Evolutionary conservation across 1,140 invertebrate species (phyloP).

Genomic region (Scaptodrosophila lebanonensis): DNA sequence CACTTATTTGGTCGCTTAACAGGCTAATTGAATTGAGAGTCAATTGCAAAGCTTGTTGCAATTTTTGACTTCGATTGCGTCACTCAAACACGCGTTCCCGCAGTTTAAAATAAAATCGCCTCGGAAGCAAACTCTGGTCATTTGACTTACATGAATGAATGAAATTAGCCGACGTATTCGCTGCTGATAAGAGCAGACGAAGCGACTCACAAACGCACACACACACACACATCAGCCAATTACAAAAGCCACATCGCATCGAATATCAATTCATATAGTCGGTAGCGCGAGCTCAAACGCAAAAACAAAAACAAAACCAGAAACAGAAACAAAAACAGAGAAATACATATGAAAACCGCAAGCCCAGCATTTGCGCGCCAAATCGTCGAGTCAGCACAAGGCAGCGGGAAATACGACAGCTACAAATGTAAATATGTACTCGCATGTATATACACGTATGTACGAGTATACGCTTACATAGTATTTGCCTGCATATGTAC

Average conservation of each 20-base stretch:
- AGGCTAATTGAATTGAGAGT: too few species aligned
- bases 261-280: slow-evolving; percentile 43
- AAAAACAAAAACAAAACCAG: too few species aligned
- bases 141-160: slow-evolving; percentile 69
- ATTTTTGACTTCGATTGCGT: slow-evolving; percentile 52
- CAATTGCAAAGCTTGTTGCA: slow-evolving; percentile 23
- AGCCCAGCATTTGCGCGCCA: slow-evolving; percentile 25
- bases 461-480: not conserved
- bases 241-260: slow-evolving; percentile 16
- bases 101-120: slow-evolving; percentile 52
- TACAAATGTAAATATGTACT: slow-evolving; percentile 2
- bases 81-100: slow-evolving; percentile 47
- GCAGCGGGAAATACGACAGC: too few species aligned
- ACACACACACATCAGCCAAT: not conserved
- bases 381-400: slow-evolving; percentile 28
- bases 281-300: slow-evolving; percentile 28
- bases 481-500: slow-evolving; percentile 8
- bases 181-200: slow-evolving; percentile 40
- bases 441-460: not conserved
- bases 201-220: slow-evolving; percentile 1
- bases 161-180: slow-evolving; percentile 44
- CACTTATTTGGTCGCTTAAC: too few species aligned
- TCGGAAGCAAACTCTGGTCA: slow-evolving; percentile 29
- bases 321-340: too few species aligned
- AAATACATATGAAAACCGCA: slow-evolving; percentile 39